phyloP scores from a whole-genome alignment of 1,140 invertebrate genomes.

The Anthonomus grandis region DNA sequence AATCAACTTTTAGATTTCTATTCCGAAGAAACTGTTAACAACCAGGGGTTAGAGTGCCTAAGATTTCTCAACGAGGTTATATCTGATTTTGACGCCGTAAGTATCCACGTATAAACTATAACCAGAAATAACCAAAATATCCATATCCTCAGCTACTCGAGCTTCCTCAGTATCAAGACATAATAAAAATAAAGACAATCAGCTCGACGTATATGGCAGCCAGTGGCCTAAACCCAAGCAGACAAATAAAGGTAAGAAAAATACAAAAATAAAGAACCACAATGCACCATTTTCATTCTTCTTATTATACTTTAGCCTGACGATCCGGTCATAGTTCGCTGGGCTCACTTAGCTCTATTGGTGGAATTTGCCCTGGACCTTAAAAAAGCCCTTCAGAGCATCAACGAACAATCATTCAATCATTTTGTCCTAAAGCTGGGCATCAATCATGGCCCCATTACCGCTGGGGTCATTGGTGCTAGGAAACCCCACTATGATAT shows the following conservation, averaged over 20 bases:
- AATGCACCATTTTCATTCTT: too few relatives aligned
- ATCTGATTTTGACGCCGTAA: constrained; percentile 94
- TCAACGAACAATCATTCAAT: constrained; percentile 95
- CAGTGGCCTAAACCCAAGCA: constrained; percentile 78
- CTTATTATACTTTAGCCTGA: constrained; percentile 54
- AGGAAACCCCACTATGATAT: constrained; percentile 95
- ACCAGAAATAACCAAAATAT: background rate
- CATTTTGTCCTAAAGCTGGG: constrained; percentile 93
- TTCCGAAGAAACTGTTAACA: constrained; percentile 92
- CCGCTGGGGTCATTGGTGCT: constrained; percentile 91
- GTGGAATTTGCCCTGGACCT: constrained; percentile 90
- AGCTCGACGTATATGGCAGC: constrained; percentile 98
- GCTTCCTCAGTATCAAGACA: constrained; percentile 78
- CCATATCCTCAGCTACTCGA: constrained; percentile 72
- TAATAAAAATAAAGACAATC: constrained; percentile 98
- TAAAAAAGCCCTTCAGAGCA: constrained; percentile 82
- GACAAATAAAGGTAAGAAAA: constrained; percentile 64
- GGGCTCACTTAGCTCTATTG: constrained; percentile 79
- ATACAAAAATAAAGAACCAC: too few relatives aligned
- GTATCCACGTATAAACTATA: too few relatives aligned
- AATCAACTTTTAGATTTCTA: constrained; percentile 78
- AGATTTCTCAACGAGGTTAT: constrained; percentile 97
- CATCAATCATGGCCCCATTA: constrained; percentile 93
- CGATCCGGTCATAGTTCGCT: constrained; percentile 67
- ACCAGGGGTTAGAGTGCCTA: constrained; percentile 93